Conservation (phyloP, 2,888 invertebrate species). For the Lasioglossum leucozonium region DNA sequence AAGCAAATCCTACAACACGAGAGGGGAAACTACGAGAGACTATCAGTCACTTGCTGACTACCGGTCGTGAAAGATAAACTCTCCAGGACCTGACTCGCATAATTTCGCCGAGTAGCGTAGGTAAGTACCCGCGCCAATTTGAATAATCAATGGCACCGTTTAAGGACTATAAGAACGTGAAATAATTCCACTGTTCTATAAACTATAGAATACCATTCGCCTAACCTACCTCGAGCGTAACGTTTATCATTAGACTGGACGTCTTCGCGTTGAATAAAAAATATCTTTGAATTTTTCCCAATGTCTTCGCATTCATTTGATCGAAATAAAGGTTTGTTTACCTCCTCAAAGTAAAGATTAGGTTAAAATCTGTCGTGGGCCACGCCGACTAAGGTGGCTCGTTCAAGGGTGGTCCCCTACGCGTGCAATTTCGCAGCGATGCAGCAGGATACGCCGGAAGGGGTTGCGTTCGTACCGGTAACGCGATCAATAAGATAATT, state of each 20-base stretch:
- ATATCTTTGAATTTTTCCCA: too few species aligned
- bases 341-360: not conserved
- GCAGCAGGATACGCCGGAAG: slow-evolving; percentile 65
- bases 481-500: slow-evolving; percentile 80
- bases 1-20: slow-evolving; percentile 39
- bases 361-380: slow-evolving; percentile 10
- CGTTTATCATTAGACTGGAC: not conserved
- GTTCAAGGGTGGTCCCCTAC: slow-evolving; percentile 51
- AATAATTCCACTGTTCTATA: not conserved
- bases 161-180: not conserved
- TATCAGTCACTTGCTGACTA: slow-evolving; percentile 23
- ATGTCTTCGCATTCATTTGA: too few species aligned
- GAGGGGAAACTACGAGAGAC: slow-evolving; percentile 11
- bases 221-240: not conserved
- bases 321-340: not conserved
- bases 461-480: slow-evolving; percentile 71
- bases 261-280: too few species aligned
- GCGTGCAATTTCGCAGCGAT: slow-evolving; percentile 42
- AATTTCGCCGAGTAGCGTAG: not conserved
- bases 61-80: slow-evolving; percentile 15
- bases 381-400: not conserved
- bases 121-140: not conserved
- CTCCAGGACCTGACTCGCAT: not conserved
- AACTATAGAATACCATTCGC: not conserved
- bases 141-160: not conserved